phyloP scores from a whole-genome alignment of 2,113 vertebrate genomes.

The Myrmecophaga tridactyla region DNA sequence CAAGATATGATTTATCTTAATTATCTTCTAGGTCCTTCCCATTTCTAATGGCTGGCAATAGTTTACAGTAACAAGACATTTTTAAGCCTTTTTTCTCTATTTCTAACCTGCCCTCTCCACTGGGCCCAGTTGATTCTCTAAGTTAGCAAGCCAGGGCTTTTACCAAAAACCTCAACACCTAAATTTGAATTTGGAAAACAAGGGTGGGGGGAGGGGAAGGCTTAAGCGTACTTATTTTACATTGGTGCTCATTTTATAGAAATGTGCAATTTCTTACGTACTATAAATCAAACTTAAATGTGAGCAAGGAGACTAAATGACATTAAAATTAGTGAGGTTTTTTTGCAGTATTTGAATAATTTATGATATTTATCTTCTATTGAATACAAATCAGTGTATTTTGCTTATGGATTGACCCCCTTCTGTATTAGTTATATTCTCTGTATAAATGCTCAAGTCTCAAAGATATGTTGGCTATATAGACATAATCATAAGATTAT shows the following conservation, averaged over 20 bases:
- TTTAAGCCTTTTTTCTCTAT: neutral
- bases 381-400: neutral
- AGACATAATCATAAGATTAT: neutral
- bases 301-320: neutral
- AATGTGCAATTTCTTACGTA: neutral
- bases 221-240: constrained; percentile 6
- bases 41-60: neutral
- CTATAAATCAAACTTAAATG: neutral
- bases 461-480: neutral
- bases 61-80: neutral
- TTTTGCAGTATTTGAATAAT: neutral
- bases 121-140: neutral
- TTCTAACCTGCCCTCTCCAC: neutral
- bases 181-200: neutral
- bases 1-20: constrained; percentile 1
- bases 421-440: neutral
- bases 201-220: neutral
- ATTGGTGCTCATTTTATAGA: neutral
- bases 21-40: neutral
- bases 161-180: neutral
- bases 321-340: neutral
- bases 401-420: neutral
- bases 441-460: neutral
- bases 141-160: neutral
- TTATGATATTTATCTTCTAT: neutral